Evolutionary conservation across 2,113 vertebrate species (phyloP).

Genomic region (Ciconia maguari): DNA sequence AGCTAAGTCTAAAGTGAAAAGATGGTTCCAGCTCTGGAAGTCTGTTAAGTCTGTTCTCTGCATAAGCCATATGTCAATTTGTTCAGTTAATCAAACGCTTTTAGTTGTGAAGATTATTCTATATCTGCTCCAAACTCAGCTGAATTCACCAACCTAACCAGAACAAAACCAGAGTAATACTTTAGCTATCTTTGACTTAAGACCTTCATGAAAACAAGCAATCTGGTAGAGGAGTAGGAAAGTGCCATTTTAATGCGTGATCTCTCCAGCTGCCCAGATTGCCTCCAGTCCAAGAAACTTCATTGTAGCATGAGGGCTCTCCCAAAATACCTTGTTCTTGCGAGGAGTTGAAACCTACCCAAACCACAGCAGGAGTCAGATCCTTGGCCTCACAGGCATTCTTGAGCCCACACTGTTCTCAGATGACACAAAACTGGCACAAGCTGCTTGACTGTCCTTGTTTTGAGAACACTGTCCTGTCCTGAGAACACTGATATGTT

Average conservation of each 20-base stretch:
- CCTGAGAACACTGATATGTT: not conserved
- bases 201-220: not conserved
- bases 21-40: not conserved
- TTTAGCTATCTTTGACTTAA: not conserved
- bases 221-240: not conserved
- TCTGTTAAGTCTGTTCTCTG: not conserved
- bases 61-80: not conserved
- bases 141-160: not conserved
- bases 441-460: not conserved
- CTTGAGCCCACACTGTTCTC: not conserved
- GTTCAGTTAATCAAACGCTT: not conserved
- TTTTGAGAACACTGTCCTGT: not conserved
- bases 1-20: not conserved
- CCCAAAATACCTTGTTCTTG: not conserved
- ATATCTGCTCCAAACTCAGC: not conserved
- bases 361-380: not conserved
- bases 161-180: not conserved
- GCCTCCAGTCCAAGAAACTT: not conserved
- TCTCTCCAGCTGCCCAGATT: not conserved
- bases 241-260: not conserved
- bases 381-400: not conserved
- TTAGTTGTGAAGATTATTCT: not conserved
- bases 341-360: not conserved
- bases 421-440: not conserved
- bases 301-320: not conserved